Percentiles rank a stretch among this genome's conserved stretches.
These are phyloP conservation scores for Mobula hypostoma DNA, from an alignment of 2,113 vertebrate species.

Conservation along the genomic window DNA sequence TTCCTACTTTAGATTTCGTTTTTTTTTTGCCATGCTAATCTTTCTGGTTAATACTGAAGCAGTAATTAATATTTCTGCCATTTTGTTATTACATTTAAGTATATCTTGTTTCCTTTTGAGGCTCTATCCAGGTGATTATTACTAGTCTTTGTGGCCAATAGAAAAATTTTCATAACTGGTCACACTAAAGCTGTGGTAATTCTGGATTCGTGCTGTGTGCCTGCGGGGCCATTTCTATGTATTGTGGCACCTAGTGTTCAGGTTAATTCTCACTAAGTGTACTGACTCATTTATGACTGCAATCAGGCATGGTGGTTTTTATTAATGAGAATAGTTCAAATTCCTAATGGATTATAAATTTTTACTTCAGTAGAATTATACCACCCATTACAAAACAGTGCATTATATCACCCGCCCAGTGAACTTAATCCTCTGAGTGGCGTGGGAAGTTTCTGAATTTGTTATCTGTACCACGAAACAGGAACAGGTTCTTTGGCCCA, in stretches of 20 bases:
- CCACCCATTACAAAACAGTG: not conserved
- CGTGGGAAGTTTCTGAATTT: no score
- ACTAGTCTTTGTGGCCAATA: no score
- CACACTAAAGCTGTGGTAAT: not conserved
- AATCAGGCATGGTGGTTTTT: not conserved
- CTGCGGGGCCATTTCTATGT: not conserved
- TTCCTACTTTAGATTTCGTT: not conserved
- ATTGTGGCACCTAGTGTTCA: not conserved
- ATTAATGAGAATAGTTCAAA: constrained; percentile 2
- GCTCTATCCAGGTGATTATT: no score
- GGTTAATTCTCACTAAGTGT: not conserved
- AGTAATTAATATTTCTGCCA: not conserved
- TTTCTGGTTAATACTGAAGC: not conserved
- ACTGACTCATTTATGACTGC: not conserved
- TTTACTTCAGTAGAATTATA: not conserved
- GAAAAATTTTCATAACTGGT: not conserved
- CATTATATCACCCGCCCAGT: not conserved
- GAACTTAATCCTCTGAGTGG: not conserved
- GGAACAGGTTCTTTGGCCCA: no score
- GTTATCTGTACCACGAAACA: no score
- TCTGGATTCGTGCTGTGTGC: not conserved
- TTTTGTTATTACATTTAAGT: not conserved
- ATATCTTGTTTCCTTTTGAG: not conserved
- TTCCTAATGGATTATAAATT: not conserved
- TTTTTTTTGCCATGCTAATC: not conserved